These are phyloP conservation scores for Scalopus aquaticus DNA, from an alignment of 2,113 vertebrate species.

Conservation along the genomic window DNA sequence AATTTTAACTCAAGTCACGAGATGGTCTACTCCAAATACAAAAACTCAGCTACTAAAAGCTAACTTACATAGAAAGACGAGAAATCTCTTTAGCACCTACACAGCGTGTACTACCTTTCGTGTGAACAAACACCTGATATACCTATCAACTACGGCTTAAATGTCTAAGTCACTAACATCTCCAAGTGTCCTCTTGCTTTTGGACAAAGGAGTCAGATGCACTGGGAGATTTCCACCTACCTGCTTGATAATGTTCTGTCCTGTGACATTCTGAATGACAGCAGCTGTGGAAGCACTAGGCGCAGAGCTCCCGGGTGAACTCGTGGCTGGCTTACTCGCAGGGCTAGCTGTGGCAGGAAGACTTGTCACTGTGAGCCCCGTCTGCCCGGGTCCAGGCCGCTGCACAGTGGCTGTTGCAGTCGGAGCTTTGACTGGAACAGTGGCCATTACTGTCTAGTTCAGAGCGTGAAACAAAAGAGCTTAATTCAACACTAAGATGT, in stretches of 20 bases:
- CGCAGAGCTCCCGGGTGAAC: slow-evolving; percentile 87
- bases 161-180: neutral
- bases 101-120: neutral
- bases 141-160: neutral
- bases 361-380: slow-evolving; percentile 87
- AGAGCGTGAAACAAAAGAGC: slow-evolving; percentile 8
- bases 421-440: slow-evolving; percentile 92
- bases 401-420: slow-evolving; percentile 87
- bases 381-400: slow-evolving; percentile 80
- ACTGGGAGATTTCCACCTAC: slow-evolving; percentile 76
- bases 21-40: neutral
- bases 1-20: neutral
- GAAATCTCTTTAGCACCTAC: neutral
- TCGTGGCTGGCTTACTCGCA: slow-evolving; percentile 87
- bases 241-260: slow-evolving; percentile 96
- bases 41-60: neutral
- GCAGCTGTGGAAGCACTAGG: slow-evolving; percentile 86
- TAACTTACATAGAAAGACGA: neutral
- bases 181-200: neutral
- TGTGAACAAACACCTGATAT: neutral
- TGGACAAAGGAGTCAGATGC: neutral
- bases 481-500: neutral
- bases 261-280: slow-evolving; percentile 91
- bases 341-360: slow-evolving; percentile 85
- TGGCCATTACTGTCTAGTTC: slow-evolving; percentile 88